Percentiles rank a stretch among this genome's conserved stretches.
Evolutionary conservation across 2,113 vertebrate genomes (phyloP).

Genomic region (Amazona guildingii): DNA sequence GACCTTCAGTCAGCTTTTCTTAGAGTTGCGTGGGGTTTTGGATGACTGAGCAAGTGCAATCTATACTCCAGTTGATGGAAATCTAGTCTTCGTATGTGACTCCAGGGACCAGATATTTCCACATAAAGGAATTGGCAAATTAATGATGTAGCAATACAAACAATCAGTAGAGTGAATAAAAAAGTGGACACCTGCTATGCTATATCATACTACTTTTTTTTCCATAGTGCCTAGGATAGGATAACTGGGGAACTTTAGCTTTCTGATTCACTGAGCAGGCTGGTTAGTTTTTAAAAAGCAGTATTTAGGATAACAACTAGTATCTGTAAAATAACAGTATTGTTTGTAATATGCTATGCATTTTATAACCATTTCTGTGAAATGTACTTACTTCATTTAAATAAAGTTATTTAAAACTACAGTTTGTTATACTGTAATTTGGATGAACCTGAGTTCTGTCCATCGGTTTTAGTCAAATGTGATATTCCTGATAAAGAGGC

Average conservation of each 20-base stretch:
- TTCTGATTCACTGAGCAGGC: constrained; percentile 39
- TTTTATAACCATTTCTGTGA: constrained; percentile 85
- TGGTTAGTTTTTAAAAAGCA: constrained; percentile 59
- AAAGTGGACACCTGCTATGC: background rate
- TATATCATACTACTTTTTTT: background rate
- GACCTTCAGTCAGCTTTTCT: background rate
- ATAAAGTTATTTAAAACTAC: constrained; percentile 64
- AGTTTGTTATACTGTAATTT: background rate
- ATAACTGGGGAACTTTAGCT: constrained; percentile 60
- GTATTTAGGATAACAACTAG: constrained; percentile 52
- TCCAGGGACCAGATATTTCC: background rate
- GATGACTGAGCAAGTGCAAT: background rate
- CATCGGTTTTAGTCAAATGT: background rate
- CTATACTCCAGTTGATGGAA: background rate
- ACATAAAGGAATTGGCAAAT: background rate
- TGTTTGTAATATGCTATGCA: constrained; percentile 69
- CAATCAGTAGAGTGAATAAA: background rate
- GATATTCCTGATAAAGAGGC: background rate
- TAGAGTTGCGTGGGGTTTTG: background rate
- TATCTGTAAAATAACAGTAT: constrained; percentile 50
- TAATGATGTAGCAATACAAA: background rate
- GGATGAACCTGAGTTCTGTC: background rate
- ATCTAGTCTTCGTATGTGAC: background rate
- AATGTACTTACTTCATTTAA: constrained; percentile 77
- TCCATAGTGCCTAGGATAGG: constrained; percentile 23